Evolutionary conservation across 2,888 invertebrate species (phyloP).

Genomic region (Lottia scabra): DNA sequence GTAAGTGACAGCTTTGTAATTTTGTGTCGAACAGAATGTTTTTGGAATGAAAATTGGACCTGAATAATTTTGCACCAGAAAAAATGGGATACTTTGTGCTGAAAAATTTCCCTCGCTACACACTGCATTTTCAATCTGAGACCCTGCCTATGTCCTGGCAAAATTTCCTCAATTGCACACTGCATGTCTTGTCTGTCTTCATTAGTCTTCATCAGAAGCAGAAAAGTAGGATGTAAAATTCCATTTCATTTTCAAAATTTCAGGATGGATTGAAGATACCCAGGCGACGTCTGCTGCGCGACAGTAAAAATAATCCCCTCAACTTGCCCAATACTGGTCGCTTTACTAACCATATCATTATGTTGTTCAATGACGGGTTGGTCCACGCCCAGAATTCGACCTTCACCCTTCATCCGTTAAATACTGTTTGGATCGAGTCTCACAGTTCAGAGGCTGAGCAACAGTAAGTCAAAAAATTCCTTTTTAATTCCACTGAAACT

Average conservation of each 20-base stretch:
- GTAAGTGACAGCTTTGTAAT: too few species aligned
- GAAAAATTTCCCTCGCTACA: neutral
- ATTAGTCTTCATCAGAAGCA: too few species aligned
- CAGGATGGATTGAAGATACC: conserved; percentile 67
- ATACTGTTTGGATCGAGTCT: conserved; percentile 85
- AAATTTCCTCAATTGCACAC: too few species aligned
- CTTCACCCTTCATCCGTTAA: conserved; percentile 77
- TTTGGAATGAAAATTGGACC: too few species aligned
- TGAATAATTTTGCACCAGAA: too few species aligned
- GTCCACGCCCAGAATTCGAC: conserved; percentile 78
- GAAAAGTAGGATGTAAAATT: neutral
- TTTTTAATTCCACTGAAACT: too few species aligned
- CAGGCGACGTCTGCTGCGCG: conserved; percentile 81
- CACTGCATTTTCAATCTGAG: neutral
- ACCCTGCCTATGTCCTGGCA: too few species aligned
- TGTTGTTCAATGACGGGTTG: conserved; percentile 85
- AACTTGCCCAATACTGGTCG: conserved; percentile 79
- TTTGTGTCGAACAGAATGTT: too few species aligned
- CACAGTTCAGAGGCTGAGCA: conserved; percentile 79
- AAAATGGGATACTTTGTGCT: too few species aligned
- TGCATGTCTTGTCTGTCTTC: neutral
- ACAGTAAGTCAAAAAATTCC: conserved; percentile 68
- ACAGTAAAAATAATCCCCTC: conserved; percentile 80
- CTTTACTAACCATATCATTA: conserved; percentile 84
- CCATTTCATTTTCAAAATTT: neutral